phyloP scores from a whole-genome alignment of 2,113 vertebrate species.

The Passer domesticus region DNA sequence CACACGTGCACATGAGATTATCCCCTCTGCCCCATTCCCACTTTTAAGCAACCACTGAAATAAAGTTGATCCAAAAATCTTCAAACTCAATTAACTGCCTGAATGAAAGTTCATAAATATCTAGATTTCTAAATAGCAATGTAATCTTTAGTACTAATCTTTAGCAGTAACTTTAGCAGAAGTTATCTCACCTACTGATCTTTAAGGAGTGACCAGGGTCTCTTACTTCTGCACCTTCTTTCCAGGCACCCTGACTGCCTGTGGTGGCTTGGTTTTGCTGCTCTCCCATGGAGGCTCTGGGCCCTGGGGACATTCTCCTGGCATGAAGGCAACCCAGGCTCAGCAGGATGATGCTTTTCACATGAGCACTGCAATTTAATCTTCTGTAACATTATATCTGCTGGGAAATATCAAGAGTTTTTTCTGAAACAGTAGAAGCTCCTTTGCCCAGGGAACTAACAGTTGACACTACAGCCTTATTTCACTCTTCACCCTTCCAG shows the following conservation, averaged over 20 bases:
- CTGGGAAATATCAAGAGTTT: not conserved
- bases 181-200: not conserved
- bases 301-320: slow-evolving; percentile 39
- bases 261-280: slow-evolving; percentile 3
- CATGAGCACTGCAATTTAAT: not conserved
- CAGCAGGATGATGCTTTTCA: not conserved
- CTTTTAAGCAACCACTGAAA: slow-evolving; percentile 25
- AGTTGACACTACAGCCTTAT: not conserved
- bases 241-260: rapidly evolving
- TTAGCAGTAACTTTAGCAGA: not conserved
- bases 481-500: not conserved
- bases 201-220: not conserved
- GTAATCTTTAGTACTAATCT: not conserved
- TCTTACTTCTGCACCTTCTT: not conserved
- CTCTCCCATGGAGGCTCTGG: not conserved
- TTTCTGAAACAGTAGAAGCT: not conserved
- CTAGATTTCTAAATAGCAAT: not conserved
- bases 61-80: not conserved
- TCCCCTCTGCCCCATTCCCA: not conserved
- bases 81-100: not conserved
- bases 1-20: not conserved
- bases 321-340: slow-evolving; percentile 24
- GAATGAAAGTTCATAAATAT: not conserved
- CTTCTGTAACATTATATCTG: not conserved
- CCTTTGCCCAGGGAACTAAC: not conserved